Evolutionary conservation across 1,140 invertebrate genomes (phyloP).

Genomic region (Meteorus sp.): DNA sequence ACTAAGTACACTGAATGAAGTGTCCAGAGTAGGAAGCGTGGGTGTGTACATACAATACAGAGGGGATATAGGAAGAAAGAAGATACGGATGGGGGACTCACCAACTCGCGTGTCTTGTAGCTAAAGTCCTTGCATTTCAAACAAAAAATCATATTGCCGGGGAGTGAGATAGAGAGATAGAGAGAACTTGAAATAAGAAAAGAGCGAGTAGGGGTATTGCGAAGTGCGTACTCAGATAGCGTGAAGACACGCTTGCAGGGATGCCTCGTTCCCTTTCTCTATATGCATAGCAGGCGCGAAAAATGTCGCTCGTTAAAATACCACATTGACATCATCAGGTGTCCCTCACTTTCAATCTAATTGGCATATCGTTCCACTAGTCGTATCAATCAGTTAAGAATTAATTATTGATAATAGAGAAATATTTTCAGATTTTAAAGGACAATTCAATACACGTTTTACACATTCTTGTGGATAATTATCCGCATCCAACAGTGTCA

Average conservation of each 20-base stretch:
- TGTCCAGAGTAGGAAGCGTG: slow-evolving; percentile 30
- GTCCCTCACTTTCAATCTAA: not conserved
- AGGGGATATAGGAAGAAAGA: slow-evolving; percentile 17
- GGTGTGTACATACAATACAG: not conserved
- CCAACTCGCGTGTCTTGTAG: not conserved
- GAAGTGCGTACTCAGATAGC: slow-evolving; percentile 51
- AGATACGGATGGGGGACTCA: slow-evolving; percentile 16
- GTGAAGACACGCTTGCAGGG: slow-evolving; percentile 56
- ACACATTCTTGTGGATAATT: no score
- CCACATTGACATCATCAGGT: not conserved
- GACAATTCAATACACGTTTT: no score
- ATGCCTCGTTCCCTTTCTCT: slow-evolving; percentile 48
- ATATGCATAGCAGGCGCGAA: slow-evolving; percentile 15
- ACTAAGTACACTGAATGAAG: slow-evolving; percentile 40
- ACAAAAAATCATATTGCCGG: not conserved
- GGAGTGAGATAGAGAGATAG: not conserved
- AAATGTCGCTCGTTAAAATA: slow-evolving; percentile 25
- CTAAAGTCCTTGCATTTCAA: not conserved
- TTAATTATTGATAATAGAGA: no score
- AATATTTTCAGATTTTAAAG: no score
- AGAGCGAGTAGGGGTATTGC: slow-evolving; percentile 48
- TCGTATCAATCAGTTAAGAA: not conserved
- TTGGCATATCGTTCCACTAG: not conserved
- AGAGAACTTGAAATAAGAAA: not conserved
- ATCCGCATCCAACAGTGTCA: no score